Base-by-base conservation (phyloP, 2,797 vertebrate genomes). In the Selene dorsalis region DNA sequence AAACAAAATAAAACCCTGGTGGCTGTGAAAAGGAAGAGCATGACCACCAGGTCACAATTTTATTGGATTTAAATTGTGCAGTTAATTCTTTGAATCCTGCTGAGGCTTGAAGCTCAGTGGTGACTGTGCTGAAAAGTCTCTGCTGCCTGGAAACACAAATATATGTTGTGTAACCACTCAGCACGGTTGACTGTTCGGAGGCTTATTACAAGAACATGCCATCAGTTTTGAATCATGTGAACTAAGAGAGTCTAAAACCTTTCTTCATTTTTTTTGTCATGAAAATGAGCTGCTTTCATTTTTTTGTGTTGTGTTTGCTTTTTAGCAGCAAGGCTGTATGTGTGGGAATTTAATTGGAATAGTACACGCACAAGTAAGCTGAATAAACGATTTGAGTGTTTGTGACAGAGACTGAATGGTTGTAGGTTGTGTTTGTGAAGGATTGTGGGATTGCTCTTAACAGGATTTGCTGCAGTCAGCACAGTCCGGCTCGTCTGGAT, bases 401-500 rank as follows among this genome's bases (percentile, higher is more conserved):
- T 73, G 53, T 69, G 38, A 43, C 38, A 50, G 24, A 41, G 16
- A 16, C 16, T 2, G 39, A 48, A 18, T 28, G 63, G 66, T 50
- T 50, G 68, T 17, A 66, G 26, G 20, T 41, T 67, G 61, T 56
- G 38, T 65, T 14, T 43, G 73, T 72, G 30, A 74, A 65, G 79
- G 79, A 65, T 80, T 88, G 87, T 39, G 24, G 53, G 68, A 79
- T 48, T 39, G 73, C 75, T 80, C 75, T 88, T 92, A 94, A 92
- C 75, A 64, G 88, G 92, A 94, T 95, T 93, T 91, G 87, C 74
- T 81, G 72, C 69, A 28, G 83, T 88, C 88, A 87, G 86, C 69
- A 8, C 52, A 68, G 77, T 77, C 65, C 12, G n/a, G 89, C 83
- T 92, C 43, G 24, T 71, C 4, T 35, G 84, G 82, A 87, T 91